Evolutionary conservation across 2,888 invertebrate genomes (phyloP), one percentile per base, ranked within the genome.

Genomic region (Agrochola circellaris): DNA sequence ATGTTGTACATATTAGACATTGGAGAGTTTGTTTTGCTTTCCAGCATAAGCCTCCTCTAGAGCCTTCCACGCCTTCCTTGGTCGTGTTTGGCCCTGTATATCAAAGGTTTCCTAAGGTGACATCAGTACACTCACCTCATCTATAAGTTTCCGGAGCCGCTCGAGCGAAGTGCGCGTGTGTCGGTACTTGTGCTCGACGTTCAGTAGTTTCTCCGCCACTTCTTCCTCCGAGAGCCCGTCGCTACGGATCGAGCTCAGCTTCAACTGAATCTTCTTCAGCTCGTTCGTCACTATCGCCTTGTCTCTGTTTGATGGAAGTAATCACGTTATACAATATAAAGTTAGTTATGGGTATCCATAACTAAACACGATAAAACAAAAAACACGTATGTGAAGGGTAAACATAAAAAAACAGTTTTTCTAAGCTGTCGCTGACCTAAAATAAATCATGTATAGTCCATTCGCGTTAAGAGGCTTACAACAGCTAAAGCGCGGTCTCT

Each of bases 221-320:
- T 96, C 91, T 67, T 92, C 93, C 88, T 93, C 94, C 69, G 91
- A 89, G 38, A 95, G 92, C 0, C 95, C 95, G 90, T 92, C 95
- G 90, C 89, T 93, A 75, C 93, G 93, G 87, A 92, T 95, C 77
- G 91, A 94, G 89, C 92, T 96, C 92, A 92, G 93, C 94, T 93
- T 95, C 89, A 90, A 85, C 85, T 93, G 96, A 60, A 89, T 92
- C 86, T 95, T 95, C 88, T 96, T 94, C 65, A 97, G 87, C 87
- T 96, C 95, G 68, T 91, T 92, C 48, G 95, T 92, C 79, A 97
- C 96, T 56, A 93, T 88, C 45, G 92, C 90, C 69, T 95, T 94
- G 76, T 94, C 94, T 81, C 95, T 95, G 68, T 58, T 15, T 23
- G 90, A 34, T 60, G 61, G 45, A 60, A 60, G 45, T n/a, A 15